Conservation (phyloP, 2,888 invertebrate species). For the Eupithecia dodoneata region DNA sequence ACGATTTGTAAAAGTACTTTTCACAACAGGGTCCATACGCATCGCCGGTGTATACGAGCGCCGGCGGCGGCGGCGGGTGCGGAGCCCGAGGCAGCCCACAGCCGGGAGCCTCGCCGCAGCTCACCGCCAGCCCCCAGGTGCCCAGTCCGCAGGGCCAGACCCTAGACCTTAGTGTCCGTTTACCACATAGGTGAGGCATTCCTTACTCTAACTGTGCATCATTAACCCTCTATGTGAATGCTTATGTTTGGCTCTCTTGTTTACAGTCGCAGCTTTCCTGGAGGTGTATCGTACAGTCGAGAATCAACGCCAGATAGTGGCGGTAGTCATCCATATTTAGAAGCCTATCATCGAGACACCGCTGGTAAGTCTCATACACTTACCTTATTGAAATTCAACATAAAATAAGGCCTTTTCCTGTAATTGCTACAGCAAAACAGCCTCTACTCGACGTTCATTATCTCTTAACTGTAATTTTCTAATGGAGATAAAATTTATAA, state of each 20-base stretch:
- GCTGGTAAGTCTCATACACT: constrained; percentile 83
- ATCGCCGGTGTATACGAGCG: constrained; percentile 90
- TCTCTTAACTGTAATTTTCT: constrained; percentile 35
- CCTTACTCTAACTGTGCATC: not conserved
- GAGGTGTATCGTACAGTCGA: constrained; percentile 90
- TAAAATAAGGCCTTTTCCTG: not conserved
- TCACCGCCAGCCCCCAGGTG: constrained; percentile 94
- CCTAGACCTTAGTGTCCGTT: constrained; percentile 93
- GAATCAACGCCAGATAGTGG: constrained; percentile 96
- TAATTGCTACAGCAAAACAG: constrained; percentile 24
- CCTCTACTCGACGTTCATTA: constrained; percentile 27
- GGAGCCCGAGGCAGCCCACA: constrained; percentile 91
- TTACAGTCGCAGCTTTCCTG: constrained; percentile 85
- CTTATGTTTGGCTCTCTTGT: constrained; percentile 47
- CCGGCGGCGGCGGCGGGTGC: constrained; percentile 88
- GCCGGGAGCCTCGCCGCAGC: constrained; percentile 92
- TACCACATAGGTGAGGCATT: constrained; percentile 90
- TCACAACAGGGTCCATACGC: constrained; percentile 88
- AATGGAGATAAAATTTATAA: constrained; percentile 41
- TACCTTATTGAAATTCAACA: not conserved
- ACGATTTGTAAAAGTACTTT: constrained; percentile 59
- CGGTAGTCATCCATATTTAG: constrained; percentile 93
- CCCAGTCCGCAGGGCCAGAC: constrained; percentile 96
- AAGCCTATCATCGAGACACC: constrained; percentile 92
- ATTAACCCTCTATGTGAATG: constrained; percentile 26